A percentile compares a stretch with the other conserved stretches of the same genome.
Conservation (phyloP, 1,140 invertebrate species). For the Aricia agestis region DNA sequence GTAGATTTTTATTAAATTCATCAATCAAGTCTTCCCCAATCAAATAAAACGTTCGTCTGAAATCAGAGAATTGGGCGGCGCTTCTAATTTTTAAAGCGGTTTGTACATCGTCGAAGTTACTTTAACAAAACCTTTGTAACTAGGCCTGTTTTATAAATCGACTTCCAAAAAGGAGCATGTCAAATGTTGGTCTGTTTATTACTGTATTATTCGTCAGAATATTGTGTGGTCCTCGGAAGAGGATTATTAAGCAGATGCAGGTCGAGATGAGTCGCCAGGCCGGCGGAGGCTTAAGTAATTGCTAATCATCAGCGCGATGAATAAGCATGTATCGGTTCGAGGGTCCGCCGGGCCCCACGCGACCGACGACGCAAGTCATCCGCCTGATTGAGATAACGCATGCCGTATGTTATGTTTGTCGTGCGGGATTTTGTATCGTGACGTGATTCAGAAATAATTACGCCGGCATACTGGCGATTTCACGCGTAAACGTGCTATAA, state of each 20-base stretch:
- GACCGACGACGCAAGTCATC: constrained; percentile 1
- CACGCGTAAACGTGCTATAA: neutral
- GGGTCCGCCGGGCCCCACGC: neutral
- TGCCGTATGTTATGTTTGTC: constrained; percentile 7
- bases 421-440: neutral
- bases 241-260: neutral
- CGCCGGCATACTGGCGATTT: neutral
- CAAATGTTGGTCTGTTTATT: too few relatives aligned
- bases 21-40: neutral
- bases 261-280: neutral
- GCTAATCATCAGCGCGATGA: constrained; percentile 6
- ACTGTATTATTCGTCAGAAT: too few relatives aligned
- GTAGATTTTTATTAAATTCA: constrained; percentile 1
- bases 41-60: neutral
- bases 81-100: neutral
- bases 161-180: too few relatives aligned
- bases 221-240: neutral
- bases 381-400: constrained; percentile 11
- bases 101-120: too few relatives aligned
- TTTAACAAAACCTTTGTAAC: too few relatives aligned
- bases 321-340: neutral
- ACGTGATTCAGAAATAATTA: constrained; percentile 5
- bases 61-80: neutral
- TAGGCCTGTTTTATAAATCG: too few relatives aligned
- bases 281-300: constrained; percentile 11